A percentile compares a stretch with the other conserved stretches of the same genome.
Conservation (phyloP, 2,797 vertebrate genomes). For the Buceros bicornis region DNA sequence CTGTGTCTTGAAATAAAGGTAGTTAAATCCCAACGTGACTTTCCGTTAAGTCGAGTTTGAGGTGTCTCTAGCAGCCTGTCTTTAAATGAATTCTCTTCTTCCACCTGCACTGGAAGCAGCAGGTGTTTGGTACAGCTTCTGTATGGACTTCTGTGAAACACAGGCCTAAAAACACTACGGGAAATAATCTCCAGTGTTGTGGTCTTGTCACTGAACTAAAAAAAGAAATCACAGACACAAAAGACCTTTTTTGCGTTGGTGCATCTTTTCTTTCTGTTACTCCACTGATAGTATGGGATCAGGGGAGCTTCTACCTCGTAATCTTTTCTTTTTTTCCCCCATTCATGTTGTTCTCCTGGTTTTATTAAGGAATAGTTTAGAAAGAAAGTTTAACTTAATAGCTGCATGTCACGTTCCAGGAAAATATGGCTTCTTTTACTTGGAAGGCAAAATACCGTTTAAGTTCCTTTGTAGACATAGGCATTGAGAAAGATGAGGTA, state of each 20-base stretch:
- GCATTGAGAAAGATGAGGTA: not conserved
- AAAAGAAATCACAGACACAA: not conserved
- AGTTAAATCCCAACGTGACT: not conserved
- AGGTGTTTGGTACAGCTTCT: not conserved
- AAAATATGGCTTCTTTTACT: not conserved
- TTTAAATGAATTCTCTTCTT: not conserved
- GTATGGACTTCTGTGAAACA: not conserved
- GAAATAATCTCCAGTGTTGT: not conserved
- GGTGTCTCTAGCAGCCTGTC: fast-evolving
- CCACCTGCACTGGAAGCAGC: not conserved
- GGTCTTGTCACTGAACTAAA: not conserved
- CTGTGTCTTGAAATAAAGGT: not conserved
- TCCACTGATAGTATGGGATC: not conserved
- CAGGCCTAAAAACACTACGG: not conserved
- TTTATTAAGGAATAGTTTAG: not conserved
- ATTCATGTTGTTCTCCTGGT: not conserved
- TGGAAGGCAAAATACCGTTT: not conserved
- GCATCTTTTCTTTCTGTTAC: not conserved
- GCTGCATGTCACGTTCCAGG: not conserved
- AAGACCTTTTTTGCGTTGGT: not conserved
- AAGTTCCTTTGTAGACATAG: not conserved
- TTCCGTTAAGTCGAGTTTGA: fast-evolving
- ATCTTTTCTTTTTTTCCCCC: fast-evolving
- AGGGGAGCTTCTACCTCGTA: not conserved
- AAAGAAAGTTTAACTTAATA: not conserved